These are phyloP conservation scores for Stenolophus ochropezus DNA, from an alignment of 2,888 invertebrate species.

Conservation along the genomic window DNA sequence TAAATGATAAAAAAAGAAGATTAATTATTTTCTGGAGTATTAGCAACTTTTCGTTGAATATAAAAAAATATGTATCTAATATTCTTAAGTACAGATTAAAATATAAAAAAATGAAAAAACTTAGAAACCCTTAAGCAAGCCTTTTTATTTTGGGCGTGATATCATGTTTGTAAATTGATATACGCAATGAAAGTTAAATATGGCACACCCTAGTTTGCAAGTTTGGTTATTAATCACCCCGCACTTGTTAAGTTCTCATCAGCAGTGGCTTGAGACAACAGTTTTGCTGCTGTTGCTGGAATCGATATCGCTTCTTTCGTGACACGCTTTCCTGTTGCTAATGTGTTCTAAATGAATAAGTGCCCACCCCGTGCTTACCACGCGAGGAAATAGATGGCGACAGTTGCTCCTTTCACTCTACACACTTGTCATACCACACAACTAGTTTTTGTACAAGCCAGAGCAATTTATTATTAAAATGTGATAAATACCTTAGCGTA, in stretches of 20 bases:
- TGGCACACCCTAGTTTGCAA: constrained; percentile 53
- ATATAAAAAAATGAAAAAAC: too few relatives aligned
- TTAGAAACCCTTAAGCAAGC: too few relatives aligned
- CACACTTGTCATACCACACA: not conserved
- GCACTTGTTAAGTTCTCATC: constrained; percentile 60
- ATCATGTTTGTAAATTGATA: constrained; percentile 58
- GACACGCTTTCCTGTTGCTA: constrained; percentile 51
- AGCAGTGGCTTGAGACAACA: constrained; percentile 42
- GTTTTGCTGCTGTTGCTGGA: constrained; percentile 28
- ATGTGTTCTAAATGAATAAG: constrained; percentile 59
- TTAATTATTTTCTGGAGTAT: too few relatives aligned
- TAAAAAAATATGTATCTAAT: too few relatives aligned
- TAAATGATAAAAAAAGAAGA: too few relatives aligned
- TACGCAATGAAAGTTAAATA: constrained; percentile 56
- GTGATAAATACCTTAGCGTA: not conserved
- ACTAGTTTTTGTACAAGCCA: not conserved
- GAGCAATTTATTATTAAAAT: not conserved
- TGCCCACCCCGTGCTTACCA: constrained; percentile 41
- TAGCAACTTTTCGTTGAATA: too few relatives aligned
- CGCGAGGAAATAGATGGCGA: constrained; percentile 45
- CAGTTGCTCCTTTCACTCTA: constrained; percentile 25
- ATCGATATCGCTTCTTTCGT: constrained; percentile 54
- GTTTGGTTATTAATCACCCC: constrained; percentile 53
- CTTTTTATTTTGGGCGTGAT: not conserved
- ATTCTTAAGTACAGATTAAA: too few relatives aligned